Evolutionary conservation across 2,888 invertebrate genomes (phyloP).

Genomic region (Zaprionus lineosus): DNA sequence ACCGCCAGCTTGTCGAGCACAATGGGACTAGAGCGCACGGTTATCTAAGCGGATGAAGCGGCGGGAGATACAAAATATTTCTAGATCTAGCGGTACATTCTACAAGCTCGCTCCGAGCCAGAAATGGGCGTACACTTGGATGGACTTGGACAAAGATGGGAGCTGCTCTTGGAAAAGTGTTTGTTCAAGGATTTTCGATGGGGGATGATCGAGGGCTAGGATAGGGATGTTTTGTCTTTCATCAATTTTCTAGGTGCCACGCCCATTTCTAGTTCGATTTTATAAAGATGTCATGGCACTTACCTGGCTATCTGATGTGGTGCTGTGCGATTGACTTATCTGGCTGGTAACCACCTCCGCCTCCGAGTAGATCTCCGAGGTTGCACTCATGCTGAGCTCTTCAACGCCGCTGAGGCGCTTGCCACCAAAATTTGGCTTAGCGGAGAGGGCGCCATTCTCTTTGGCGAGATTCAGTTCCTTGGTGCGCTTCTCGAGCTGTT

Average conservation of each 20-base stretch:
- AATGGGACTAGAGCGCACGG: conserved; percentile 89
- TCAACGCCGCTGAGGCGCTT: conserved; percentile 82
- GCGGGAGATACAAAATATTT: conserved; percentile 13
- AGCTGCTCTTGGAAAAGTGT: too few species aligned
- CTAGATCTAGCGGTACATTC: conserved; percentile 35
- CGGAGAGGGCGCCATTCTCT: conserved; percentile 77
- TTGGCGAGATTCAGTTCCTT: conserved; percentile 87
- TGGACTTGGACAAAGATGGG: too few species aligned
- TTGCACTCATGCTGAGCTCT: conserved; percentile 83
- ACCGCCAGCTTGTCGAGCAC: conserved; percentile 88
- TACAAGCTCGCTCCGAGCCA: not conserved
- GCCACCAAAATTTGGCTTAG: conserved; percentile 75
- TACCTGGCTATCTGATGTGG: conserved; percentile 91
- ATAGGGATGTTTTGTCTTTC: too few species aligned
- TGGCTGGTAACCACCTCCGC: conserved; percentile 79
- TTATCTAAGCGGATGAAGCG: conserved; percentile 84
- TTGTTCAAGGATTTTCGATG: too few species aligned
- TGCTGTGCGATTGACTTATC: conserved; percentile 88
- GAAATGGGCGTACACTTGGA: conserved; percentile 14
- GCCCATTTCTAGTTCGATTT: not conserved
- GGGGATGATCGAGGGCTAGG: too few species aligned
- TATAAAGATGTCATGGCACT: conserved; percentile 37
- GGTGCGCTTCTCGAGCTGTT: conserved; percentile 88
- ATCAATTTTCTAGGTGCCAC: not conserved
- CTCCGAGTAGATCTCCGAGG: conserved; percentile 78